Percentiles rank a stretch among this genome's conserved stretches.
These are phyloP conservation scores for Aphis gossypii DNA, from an alignment of 1,140 invertebrate species.

Conservation along the genomic window DNA sequence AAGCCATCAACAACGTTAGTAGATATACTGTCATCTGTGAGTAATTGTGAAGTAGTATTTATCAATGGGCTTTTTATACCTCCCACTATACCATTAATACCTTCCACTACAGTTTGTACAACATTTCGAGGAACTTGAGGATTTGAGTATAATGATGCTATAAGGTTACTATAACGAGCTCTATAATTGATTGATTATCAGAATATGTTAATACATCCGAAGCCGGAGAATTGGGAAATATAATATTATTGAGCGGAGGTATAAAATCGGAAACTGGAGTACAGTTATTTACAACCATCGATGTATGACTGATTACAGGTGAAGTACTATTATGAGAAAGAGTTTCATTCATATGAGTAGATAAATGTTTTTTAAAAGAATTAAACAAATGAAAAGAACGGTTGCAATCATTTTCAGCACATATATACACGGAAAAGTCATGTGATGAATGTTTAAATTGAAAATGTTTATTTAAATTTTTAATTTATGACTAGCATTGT, in stretches of 20 bases:
- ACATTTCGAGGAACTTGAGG: not conserved
- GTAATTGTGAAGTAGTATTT: not conserved
- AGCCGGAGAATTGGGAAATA: not conserved
- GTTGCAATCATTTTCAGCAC: not conserved
- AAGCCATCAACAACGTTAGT: not conserved
- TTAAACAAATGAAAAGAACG: not conserved
- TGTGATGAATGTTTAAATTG: not conserved
- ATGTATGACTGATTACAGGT: not conserved
- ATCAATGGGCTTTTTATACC: not conserved
- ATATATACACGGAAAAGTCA: not conserved
- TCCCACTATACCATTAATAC: not conserved
- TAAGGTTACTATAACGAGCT: not conserved
- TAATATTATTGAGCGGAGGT: not conserved
- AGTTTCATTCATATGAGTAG: not conserved
- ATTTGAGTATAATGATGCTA: not conserved
- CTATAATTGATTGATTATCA: not conserved
- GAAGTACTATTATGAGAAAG: not conserved
- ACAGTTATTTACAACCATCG: not conserved
- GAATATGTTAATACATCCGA: not conserved
- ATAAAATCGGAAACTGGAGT: not conserved
- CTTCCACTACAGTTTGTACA: not conserved
- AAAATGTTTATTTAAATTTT: conserved; percentile 14
- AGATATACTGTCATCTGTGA: not conserved
- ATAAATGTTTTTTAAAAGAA: conserved; percentile 2
- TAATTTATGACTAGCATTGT: not conserved